These are phyloP conservation scores for Acomys russatus DNA, from an alignment of 2,797 vertebrate genomes.

Conservation along the genomic window DNA sequence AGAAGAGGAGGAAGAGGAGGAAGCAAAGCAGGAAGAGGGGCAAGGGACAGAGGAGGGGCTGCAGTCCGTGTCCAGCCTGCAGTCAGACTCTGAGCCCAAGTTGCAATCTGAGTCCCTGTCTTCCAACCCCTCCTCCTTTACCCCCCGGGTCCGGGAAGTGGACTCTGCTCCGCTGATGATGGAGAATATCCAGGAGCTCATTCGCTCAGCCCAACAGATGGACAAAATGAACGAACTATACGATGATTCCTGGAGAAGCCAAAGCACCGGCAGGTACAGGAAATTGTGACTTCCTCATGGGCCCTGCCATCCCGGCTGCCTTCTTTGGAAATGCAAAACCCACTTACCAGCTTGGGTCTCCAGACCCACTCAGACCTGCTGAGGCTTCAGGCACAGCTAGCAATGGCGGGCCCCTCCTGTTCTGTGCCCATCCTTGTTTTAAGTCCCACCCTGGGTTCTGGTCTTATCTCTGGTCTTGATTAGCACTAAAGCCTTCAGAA, in stretches of 20 bases:
- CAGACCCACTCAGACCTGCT: not conserved
- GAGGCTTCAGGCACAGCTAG: not conserved
- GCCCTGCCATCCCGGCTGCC: not conserved
- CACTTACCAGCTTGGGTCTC: not conserved
- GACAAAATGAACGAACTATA: not conserved
- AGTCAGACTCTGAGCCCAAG: not conserved
- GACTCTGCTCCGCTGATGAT: slow-evolving; percentile 37
- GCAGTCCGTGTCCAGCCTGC: slow-evolving; percentile 5
- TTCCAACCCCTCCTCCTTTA: slow-evolving; percentile 56
- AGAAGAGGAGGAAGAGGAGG: slow-evolving; percentile 11
- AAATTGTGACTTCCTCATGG: not conserved
- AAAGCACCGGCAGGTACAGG: slow-evolving; percentile 71
- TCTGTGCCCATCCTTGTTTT: not conserved
- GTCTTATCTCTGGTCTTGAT: slow-evolving; percentile 32
- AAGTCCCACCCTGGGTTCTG: slow-evolving; percentile 3
- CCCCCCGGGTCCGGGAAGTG: slow-evolving; percentile 73
- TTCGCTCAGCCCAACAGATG: slow-evolving; percentile 59
- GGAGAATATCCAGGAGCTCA: slow-evolving; percentile 78
- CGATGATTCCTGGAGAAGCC: slow-evolving; percentile 47
- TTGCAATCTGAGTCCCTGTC: slow-evolving; percentile 1
- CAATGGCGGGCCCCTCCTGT: not conserved
- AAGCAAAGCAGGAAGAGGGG: slow-evolving; percentile 33
- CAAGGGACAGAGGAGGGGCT: not conserved
- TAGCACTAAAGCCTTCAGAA: slow-evolving; percentile 23
- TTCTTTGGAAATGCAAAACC: slow-evolving; percentile 31